Evolutionary conservation across 2,113 vertebrate species (phyloP), one percentile per base, ranked within the genome.

Genomic region (Bambusicola thoracicus): DNA sequence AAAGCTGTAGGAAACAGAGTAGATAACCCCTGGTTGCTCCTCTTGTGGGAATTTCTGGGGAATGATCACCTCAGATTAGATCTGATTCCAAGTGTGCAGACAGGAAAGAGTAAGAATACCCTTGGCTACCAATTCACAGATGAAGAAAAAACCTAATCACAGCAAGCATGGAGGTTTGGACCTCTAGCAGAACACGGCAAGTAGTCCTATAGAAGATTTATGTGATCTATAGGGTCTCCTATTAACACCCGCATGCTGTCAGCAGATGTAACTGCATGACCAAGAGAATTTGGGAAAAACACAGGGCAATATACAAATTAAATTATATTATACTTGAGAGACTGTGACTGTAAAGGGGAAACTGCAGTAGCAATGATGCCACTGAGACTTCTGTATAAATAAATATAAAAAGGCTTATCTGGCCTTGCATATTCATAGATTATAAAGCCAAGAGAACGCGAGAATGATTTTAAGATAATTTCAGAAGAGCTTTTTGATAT

Each of bases 111-210:
- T 17, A 38, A 78, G 43, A 10, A 44, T 36, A 79, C 2, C 29
- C 10, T 36, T 32, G 11, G 27, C 12, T 24, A 68, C 2, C 22
- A 56, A 16, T 13, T 76, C 30, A 66, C 0, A 0, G 30, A 25
- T 32, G 7, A 43, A 62, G n/a, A n/a, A 62, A 61, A 79, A 59
- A 30, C 27, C 8, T 66, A 66, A 41, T n/a, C 25, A 49, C 16
- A 22, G 20, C 2, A 43, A 82, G 41, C 2, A 1, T 1, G 8
- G 36, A 40, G 13, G 4, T 0, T 63, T 21, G 22, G 49, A 56
- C 30, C 21, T 78, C 12, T 27, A 22, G 29, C 38, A 59, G 38
- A 58, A 63, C 13, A 48, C 40, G 32, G 30, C 8, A 65, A 46
- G 8, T 8, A 14, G 32, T n/a, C 22, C 69, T 36, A 24, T 15